These are phyloP conservation scores for Thryonomys swinderianus DNA, from an alignment of 2,113 vertebrate genomes.

Conservation along the genomic window DNA sequence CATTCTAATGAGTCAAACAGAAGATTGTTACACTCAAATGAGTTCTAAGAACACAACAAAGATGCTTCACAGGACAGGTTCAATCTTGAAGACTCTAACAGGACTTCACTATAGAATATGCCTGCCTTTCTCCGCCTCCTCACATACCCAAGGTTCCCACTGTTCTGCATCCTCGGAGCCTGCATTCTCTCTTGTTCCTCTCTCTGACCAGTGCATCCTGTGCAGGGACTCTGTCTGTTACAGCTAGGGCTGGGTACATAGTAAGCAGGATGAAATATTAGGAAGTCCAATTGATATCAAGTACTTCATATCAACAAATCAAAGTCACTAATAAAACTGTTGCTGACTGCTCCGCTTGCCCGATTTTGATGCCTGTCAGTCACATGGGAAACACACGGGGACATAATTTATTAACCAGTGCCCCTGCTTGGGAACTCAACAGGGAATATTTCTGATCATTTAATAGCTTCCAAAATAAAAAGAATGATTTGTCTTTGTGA, in stretches of 20 bases:
- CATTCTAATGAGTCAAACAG: neutral
- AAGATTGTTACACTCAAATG: neutral
- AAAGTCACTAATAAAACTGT: neutral
- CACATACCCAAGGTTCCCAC: neutral
- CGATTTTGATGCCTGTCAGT: neutral
- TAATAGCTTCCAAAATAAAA: neutral
- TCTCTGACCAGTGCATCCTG: neutral
- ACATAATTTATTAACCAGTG: neutral
- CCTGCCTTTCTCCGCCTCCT: neutral
- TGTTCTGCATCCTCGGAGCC: neutral
- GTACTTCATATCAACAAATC: neutral
- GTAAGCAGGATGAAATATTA: neutral
- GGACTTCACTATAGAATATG: neutral
- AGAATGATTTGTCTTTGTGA: neutral
- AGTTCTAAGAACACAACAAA: neutral
- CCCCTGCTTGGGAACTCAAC: neutral
- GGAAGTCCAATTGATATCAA: neutral
- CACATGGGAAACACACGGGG: neutral
- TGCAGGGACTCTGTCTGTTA: neutral
- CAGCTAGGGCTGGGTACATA: neutral
- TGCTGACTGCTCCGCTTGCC: neutral
- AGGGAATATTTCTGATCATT: neutral
- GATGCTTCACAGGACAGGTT: rapidly evolving
- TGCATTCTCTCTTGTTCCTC: neutral
- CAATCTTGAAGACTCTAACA: neutral